Base-by-base conservation (phyloP, 2,113 vertebrate species). In the Psettodes erumei region DNA sequence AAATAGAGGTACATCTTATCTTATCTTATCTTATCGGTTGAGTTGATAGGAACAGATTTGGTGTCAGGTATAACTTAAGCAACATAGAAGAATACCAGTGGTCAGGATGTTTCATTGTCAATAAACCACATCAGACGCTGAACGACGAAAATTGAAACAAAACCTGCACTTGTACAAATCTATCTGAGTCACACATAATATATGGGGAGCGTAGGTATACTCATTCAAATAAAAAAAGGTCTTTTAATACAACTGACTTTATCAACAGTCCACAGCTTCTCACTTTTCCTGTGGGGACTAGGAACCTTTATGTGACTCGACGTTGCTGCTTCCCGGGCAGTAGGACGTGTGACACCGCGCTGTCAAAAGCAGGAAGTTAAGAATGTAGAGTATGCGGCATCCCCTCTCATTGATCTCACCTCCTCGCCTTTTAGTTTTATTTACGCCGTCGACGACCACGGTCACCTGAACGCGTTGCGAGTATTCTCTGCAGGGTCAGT, bases 331-430 rank as follows among this genome's bases (percentile, higher is more conserved):
- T 76, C 53, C 69, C 91, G 94, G 54, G 23, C 82, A 35, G 3
- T 74, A 62, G 8, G 25, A 4, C 10, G 0, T 64, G 91, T 83
- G 48, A 79, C 92, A 85, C 91, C 47, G 19, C 50, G 32, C 86
- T 90, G 90, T 93, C 91, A 89, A 90, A 92, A 93, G 61, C 86
- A 93, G 94, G 94, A 94, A 95, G 92, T 91, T 6, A 48, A 81
- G 28, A n/a, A 84, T 89, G 83, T 87, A 1, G 75, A 70, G 75
- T 77, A 59, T 89, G 82, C 83, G 56, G 84, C 58, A 32, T 79
- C 65, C 80, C 62, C 43, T 77, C 21, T 78, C 79, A 86, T 83
- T 90, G 58, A 82, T 70, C 43, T 70, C 54, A 62, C 83, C 82
- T 83, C 42, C 71, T 69, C 30, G 15, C 83, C 48, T 75, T 53